Percentiles rank a stretch among this genome's conserved stretches.
Conservation (phyloP, 2,797 vertebrate species). For the Chelonia mydas region DNA sequence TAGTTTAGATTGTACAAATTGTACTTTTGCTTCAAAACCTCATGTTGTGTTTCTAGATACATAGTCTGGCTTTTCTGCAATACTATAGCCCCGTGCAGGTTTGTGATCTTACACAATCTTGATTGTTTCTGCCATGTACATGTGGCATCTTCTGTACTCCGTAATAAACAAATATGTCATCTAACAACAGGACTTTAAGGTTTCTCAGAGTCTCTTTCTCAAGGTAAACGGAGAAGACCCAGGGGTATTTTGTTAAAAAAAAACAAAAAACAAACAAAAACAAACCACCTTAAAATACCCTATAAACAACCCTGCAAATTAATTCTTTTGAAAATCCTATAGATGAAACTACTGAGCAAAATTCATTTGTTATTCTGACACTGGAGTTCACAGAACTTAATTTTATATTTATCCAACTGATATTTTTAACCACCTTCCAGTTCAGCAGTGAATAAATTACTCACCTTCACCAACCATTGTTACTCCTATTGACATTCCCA, state of each 20-base stretch:
- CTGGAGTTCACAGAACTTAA: not conserved
- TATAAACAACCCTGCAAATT: not conserved
- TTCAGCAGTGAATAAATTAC: not conserved
- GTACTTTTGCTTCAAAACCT: not conserved
- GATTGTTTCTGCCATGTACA: not conserved
- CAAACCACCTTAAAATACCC: not conserved
- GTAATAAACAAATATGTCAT: not conserved
- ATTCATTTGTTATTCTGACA: not conserved
- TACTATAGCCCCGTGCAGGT: not conserved
- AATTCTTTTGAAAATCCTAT: not conserved
- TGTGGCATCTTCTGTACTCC: not conserved
- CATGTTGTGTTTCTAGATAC: not conserved
- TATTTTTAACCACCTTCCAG: not conserved
- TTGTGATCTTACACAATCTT: not conserved
- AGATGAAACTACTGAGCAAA: not conserved
- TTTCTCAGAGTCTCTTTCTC: not conserved
- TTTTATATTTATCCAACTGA: not conserved
- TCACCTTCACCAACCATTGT: constrained; percentile 98
- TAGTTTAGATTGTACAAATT: not conserved
- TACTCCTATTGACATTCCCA: constrained; percentile 99
- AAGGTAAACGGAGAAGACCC: not conserved
- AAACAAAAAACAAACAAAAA: not conserved
- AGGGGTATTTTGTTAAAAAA: not conserved
- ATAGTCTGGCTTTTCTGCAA: not conserved
- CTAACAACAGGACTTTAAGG: not conserved